Base-by-base conservation (phyloP, 2,888 invertebrate species). In the Octonoba sinensis region DNA sequence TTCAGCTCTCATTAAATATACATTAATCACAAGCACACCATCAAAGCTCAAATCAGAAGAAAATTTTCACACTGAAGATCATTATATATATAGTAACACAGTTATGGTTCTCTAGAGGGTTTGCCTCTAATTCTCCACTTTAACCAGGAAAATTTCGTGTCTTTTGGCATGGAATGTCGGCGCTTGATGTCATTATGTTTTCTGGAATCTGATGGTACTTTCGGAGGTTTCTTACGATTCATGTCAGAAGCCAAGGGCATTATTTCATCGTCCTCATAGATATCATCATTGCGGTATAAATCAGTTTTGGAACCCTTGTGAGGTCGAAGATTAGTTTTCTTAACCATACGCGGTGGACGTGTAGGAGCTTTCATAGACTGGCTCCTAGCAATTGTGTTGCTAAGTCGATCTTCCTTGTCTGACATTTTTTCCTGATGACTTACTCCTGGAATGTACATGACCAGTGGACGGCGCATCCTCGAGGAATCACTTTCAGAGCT, bases 131-230 rank as follows among this genome's bases (percentile, higher is more conserved):
- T 69, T 59, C 60, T 75, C 79, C 82, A 84, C 69, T 84, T 84
- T 56, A 86, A 79, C 84, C 85, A 85, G 12, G 85, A 84, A 64
- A 86, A 85, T 71, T 86, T 85, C 16, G 85, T 84, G 62, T 86
- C 86, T 75, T 86, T 86, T 11, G 86, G 86, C 83, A 86, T 86
- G n/a, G 86, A 86, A 57, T 86, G 85, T 15, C 85, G 67, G 60
- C 86, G 74, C 54, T 79, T 83, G 20, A 85, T 72, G 66, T 83
- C 83, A 57, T 49, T 83, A 15, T 84, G 69, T 18, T 75, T 78
- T 27, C 67, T 78, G 15, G 79, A 81, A 47, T 83, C 76, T 3
- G 44, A 8, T 12, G 79, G 76, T 4, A 75, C 72, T 69, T 64
- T 75, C 1, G 74, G 75, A 2, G 75, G 75, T 44, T 74, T 79